Base-by-base conservation (phyloP, 2,113 vertebrate genomes). In the Spilogale gracilis region DNA sequence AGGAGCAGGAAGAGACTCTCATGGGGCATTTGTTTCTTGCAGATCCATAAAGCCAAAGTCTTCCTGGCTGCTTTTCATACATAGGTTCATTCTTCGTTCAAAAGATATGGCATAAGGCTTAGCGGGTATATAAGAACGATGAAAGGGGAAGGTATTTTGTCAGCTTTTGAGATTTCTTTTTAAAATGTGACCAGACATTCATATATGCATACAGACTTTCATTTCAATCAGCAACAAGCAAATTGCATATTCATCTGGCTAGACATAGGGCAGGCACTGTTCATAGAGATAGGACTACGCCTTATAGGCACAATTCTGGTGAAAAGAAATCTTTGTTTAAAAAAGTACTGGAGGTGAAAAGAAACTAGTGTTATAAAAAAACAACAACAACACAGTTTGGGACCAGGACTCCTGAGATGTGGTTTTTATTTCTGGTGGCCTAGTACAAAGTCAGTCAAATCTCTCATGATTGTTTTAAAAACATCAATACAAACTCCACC, bases 161-260 rank as follows among this genome's bases (percentile, higher is more conserved):
- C n/a, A 32, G 95, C 80, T 71, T 89, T 89, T 50, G 94, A 94
- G 74, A 94, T 80, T 95, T 63, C 48, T 63, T 96, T 97, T 96
- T 71, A 83, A 91, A 97, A 91, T 93, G 91, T 97, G 93, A 97
- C 65, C 96, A 96, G 87, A 94, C 87, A 87, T 97, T 97, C 94
- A 74, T 32, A 67, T 23, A 58, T 13, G 89, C 17, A 23, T 23
- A 43, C 73, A 56, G 88, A 93, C 73, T 95, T 94, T 23, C 91
- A 20, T 91, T 97, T 81, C 79, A 86, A 96, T 97, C 97, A 93
- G 85, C n/a, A 85, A 84, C 78, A n/a, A 80, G 76, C 65, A 96
- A 95, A 98, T 58, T 82, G 80, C 79, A 20, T 65, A 97, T 97
- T 97, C 95, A 86, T 93, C 82, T 84, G 71, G 45, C 65, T 48